Evolutionary conservation across 2,797 vertebrate species (phyloP), one percentile per base, ranked within the genome.

Genomic region (Buphagus erythrorhynchus): DNA sequence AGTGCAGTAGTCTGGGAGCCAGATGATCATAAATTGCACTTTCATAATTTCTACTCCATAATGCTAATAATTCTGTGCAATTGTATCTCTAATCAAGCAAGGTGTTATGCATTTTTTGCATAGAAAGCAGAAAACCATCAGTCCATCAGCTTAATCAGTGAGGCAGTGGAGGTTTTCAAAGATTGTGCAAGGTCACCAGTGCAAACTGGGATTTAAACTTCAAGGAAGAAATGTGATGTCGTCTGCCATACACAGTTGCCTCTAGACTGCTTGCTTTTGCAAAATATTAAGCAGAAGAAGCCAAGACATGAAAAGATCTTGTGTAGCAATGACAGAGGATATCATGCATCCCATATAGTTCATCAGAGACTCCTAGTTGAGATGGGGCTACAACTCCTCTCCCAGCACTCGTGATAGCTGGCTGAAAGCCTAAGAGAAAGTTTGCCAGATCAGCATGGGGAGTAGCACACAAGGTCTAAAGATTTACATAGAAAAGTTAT

Each of bases 21-120:
- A 89, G 75, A 76, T 13, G 46, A 92, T 91, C 78, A 88, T 83
- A 90, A 94, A 91, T 74, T 74, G 72, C 72, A 62, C 52, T 88
- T 96, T 68, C 62, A 58, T 96, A 4, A 92, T 92, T 94, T 96
- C 86, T 89, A 38, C 78, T 62, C 68, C 72, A 80, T 83, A 90
- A 95, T 66, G 72, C 40, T 95, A 94, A 92, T 94, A 96, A 96
- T 93, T 86, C 65, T 42, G 31, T 88, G 84, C 72, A 94, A 88
- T 93, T 97, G 49, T 83, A 62, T 72, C 75, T 66, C 72, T 93
- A 96, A 91, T 96, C 92, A 96, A 92, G 89, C 52, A 90, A 93
- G 68, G 72, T 92, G 78, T 86, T 95, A 86, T 24, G 65, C 54
- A 45, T 94, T 84, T 85, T 95, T 95, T 87, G 65, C 88, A 91